Conservation (phyloP, 2,797 vertebrate species). For the Apogon talboti region DNA sequence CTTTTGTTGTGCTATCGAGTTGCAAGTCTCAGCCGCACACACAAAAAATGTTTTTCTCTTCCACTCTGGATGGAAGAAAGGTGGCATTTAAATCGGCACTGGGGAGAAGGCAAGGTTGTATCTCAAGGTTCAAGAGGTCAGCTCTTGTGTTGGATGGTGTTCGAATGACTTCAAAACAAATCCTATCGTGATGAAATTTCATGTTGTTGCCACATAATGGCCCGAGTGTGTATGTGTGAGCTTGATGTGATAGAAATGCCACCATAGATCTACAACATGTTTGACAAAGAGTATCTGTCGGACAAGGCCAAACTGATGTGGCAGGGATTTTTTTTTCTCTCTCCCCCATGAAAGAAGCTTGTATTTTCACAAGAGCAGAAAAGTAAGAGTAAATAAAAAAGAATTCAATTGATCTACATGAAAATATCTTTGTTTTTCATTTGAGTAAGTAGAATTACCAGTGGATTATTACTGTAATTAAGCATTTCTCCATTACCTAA, state of each 20-base stretch:
- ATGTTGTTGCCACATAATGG: constrained; percentile 65
- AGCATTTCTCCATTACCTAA: too few species aligned
- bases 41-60: constrained; percentile 61
- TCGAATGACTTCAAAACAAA: constrained; percentile 81
- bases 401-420: too few species aligned
- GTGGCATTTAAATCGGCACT: constrained; percentile 85
- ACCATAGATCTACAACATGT: constrained; percentile 48
- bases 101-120: constrained; percentile 76
- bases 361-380: background rate
- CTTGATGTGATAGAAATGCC: constrained; percentile 56
- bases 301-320: constrained; percentile 35
- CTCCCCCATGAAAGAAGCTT: background rate
- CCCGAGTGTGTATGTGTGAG: constrained; percentile 12
- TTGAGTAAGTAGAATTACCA: too few species aligned
- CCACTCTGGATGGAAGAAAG: constrained; percentile 74
- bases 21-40: constrained; percentile 78
- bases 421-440: too few species aligned
- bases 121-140: constrained; percentile 84
- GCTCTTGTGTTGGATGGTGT: constrained; percentile 70
- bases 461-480: too few species aligned
- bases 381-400: background rate
- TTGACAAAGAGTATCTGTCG: constrained; percentile 36
- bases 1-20: constrained; percentile 87
- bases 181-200: constrained; percentile 77
- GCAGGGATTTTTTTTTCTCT: constrained; percentile 5